Percentiles rank a stretch among this genome's conserved stretches.
phyloP scores from a whole-genome alignment of 2,888 invertebrate genomes.

The Drosophila basisetae region DNA sequence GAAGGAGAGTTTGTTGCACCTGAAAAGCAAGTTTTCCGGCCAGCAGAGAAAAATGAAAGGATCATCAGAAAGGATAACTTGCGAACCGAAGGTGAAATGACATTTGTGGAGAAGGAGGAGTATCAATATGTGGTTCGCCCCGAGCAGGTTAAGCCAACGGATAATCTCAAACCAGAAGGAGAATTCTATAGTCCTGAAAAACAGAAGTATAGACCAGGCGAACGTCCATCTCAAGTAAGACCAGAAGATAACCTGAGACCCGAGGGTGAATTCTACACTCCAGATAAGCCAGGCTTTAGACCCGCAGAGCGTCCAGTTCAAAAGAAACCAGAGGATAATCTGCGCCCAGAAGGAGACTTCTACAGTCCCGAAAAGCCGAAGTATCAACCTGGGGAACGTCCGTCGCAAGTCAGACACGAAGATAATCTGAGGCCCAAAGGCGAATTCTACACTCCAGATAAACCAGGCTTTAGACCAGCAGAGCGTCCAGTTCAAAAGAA shows the following conservation, averaged over 20 bases:
- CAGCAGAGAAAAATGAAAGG: constrained; percentile 32
- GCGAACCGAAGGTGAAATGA: constrained; percentile 83
- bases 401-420: constrained; percentile 85
- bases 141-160: constrained; percentile 86
- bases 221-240: too few relatives aligned
- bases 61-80: constrained; percentile 86
- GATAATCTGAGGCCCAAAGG: constrained; percentile 87
- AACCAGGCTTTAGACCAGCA: constrained; percentile 37
- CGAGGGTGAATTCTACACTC: too few relatives aligned
- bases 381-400: constrained; percentile 84
- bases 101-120: constrained; percentile 76
- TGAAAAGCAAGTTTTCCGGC: constrained; percentile 69
- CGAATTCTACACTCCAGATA: constrained; percentile 81
- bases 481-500: constrained; percentile 56
- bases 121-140: constrained; percentile 78
- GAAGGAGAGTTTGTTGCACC: constrained; percentile 75
- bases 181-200: constrained; percentile 86
- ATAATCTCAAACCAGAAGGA: constrained; percentile 87
- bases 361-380: constrained; percentile 12
- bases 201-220: constrained; percentile 83
- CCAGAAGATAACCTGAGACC: too few relatives aligned
- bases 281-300: too few relatives aligned
- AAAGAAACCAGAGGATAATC: too few relatives aligned
- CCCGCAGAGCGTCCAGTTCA: too few relatives aligned
- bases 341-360: too few relatives aligned